phyloP scores from a whole-genome alignment of 1,140 invertebrate species.

The Dufourea novaeangliae region DNA sequence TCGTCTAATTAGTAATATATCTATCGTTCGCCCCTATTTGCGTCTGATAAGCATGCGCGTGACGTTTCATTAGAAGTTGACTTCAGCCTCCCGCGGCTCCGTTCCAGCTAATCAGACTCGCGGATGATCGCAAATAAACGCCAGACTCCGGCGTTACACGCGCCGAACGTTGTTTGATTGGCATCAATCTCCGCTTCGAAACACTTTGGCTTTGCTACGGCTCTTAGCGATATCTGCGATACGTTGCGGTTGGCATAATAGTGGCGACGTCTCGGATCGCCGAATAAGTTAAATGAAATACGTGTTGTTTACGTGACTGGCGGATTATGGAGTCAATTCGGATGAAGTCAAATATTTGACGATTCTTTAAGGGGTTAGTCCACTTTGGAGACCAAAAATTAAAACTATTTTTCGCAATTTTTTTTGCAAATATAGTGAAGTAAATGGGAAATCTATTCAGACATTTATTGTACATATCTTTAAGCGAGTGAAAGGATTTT shows the following conservation, averaged over 20 bases:
- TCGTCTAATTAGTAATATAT: slow-evolving; percentile 5
- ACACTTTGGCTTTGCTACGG: background rate
- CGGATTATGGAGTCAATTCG: no score
- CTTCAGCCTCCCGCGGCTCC: background rate
- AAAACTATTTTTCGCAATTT: no score
- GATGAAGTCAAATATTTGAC: no score
- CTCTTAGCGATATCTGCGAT: background rate
- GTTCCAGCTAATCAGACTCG: slow-evolving; percentile 2
- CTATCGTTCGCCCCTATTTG: background rate
- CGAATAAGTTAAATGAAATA: background rate
- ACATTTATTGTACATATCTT: no score
- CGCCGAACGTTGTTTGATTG: background rate
- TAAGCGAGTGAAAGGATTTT: no score
- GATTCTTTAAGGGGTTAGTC: no score
- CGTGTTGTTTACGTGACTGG: background rate
- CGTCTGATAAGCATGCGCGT: slow-evolving; percentile 2
- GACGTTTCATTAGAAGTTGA: slow-evolving; percentile 17
- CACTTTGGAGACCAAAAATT: no score
- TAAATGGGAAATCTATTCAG: no score
- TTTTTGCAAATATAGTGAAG: no score
- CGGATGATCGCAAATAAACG: slow-evolving; percentile 8
- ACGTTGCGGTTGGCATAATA: background rate
- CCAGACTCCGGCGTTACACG: background rate
- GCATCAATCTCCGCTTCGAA: background rate
- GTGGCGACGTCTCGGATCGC: background rate